Conservation (phyloP, 2,113 vertebrate genomes). For the Sorex fumeus region DNA sequence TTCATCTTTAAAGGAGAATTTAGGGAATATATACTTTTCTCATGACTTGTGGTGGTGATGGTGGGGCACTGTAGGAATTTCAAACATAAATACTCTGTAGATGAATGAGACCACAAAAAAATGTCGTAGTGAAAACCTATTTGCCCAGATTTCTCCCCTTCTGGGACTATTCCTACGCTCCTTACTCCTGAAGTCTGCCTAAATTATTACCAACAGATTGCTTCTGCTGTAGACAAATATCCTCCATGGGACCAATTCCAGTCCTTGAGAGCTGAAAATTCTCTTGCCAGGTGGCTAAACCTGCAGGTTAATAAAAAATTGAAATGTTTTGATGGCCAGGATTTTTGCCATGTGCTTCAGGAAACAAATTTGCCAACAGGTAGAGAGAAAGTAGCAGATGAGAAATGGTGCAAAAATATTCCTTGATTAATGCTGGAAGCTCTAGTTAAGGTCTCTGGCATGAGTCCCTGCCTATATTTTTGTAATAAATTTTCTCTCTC, state of each 20-base stretch:
- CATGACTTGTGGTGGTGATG: neutral
- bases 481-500: neutral
- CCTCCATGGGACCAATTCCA: neutral
- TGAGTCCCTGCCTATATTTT: neutral
- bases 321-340: neutral
- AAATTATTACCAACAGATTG: neutral
- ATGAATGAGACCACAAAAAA: neutral
- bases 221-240: neutral
- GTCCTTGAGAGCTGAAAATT: neutral
- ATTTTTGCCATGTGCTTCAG: slow-evolving; percentile 12
- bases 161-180: neutral
- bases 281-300: neutral
- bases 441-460: neutral
- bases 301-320: neutral
- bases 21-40: neutral
- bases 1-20: slow-evolving; percentile 2
- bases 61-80: neutral
- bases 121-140: neutral
- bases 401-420: slow-evolving; percentile 1
- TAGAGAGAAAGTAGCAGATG: neutral
- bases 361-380: slow-evolving; percentile 7
- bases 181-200: neutral
- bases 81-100: neutral
- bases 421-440: neutral
- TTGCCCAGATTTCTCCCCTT: neutral